Evolutionary conservation across 2,888 invertebrate genomes (phyloP), one percentile per base, ranked within the genome.

Genomic region (Ditula angustiorana): DNA sequence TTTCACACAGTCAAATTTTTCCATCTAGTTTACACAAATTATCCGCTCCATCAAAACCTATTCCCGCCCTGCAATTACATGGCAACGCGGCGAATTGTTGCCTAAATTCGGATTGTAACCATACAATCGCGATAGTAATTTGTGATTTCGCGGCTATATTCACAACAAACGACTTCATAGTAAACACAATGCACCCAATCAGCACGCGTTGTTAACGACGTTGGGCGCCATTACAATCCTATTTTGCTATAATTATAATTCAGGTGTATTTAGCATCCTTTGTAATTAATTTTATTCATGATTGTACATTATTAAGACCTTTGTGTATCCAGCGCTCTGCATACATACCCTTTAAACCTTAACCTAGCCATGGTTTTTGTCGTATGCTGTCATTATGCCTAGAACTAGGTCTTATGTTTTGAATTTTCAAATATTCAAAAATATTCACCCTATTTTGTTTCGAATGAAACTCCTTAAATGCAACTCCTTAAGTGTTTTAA

Each of bases 141-240:
- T 57, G 62, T 37, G 62, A 63, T 63, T 63, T 63, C 30, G 50
- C 24, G 30, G 56, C 62, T 41, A 63, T 57, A 57, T 57, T 41
- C 56, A 49, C 49, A 44, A 63, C 50, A 57, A 30, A 63, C 41
- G 35, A 49, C 11, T 28, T 23, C 26, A 23, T 10, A 44, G 62
- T 4, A 16, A 41, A 47, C 62, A 62, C 62, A 63, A 63, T 63
- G 35, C 53, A 44, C 41, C 49, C 62, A 63, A 63, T 63, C 62
- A 63, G 57, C 13, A 13, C 57, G 16, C 23, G 21, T n/a, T 24
- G 57, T 58, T 35, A 26, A 47, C 47, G 10, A 19, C 19, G 21
- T 41, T 10, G 10, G n/a, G 33, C n/a, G 19, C 19, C 19, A 16
- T 41, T 41, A 41, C 19, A 10, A 19, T 13, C 41, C 41, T 19